Evolutionary conservation across 2,888 invertebrate species (phyloP).

Genomic region (Stictocephala bisonia): DNA sequence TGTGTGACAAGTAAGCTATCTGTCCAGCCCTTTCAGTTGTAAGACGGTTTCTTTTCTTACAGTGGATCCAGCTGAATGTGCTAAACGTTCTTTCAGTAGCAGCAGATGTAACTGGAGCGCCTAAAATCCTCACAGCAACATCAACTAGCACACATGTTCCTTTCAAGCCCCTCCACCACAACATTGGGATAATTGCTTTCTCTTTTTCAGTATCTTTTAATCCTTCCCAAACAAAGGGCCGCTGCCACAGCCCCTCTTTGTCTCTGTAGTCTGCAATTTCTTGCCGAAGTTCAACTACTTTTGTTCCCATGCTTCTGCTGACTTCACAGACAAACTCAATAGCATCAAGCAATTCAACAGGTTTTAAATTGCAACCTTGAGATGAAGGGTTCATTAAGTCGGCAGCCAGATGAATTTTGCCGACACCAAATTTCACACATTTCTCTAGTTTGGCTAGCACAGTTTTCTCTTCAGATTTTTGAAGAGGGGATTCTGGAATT

Average conservation of each 20-base stretch:
- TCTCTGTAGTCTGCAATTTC: constrained; percentile 44
- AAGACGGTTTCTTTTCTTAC: constrained; percentile 57
- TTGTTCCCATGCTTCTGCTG: neutral
- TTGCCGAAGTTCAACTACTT: neutral
- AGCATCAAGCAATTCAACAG: constrained; percentile 48
- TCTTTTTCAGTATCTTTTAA: neutral
- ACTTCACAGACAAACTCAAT: constrained; percentile 48
- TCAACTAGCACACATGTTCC: constrained; percentile 37
- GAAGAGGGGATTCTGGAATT: no score
- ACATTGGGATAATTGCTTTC: neutral
- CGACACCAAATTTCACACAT: no score
- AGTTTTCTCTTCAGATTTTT: no score
- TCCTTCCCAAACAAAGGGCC: constrained; percentile 43
- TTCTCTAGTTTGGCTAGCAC: no score
- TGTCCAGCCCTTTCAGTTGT: constrained; percentile 55
- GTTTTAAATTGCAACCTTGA: constrained; percentile 45
- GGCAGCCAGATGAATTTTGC: no score
- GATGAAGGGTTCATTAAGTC: no score
- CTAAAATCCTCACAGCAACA: no score
- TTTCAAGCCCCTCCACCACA: constrained; percentile 15
- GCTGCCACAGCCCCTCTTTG: constrained; percentile 42
- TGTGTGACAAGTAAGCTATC: constrained; percentile 25
- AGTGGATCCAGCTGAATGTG: constrained; percentile 58
- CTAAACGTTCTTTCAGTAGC: constrained; percentile 60
- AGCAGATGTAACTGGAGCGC: constrained; percentile 39